Evolutionary conservation across 2,888 invertebrate species (phyloP), one percentile per base, ranked within the genome.

Genomic region (Andricus quercusramuli): DNA sequence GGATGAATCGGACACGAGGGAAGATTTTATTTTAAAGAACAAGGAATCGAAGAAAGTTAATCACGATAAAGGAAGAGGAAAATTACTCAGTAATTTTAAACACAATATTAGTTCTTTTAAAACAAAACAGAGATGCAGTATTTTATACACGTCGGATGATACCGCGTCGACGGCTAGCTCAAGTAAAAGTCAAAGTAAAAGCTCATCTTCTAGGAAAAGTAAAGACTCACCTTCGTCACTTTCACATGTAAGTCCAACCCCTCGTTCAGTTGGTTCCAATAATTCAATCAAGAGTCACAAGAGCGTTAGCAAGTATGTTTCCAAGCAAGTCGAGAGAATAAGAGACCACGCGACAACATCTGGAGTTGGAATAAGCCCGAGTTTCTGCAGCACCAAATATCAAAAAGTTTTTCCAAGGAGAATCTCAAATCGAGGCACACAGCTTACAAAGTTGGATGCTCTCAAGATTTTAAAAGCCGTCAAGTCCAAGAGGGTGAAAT

Each of bases 401-500:
- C 74, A 74, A 56, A 74, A 74, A 74, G 11, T 74, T 32, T 74
- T 74, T 6, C 74, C 74, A 11, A 56, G 74, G n/a, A 74, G 56
- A 74, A n/a, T 47, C 67, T 11, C 25, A 47, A 59, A 22, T 37
- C 67, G 37, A n/a, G 22, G 25, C 22, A n/a, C 41, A 81, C 67
- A 77, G 44, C 56, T 87, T n/a, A 85, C 86, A 17, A 85, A 79
- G n/a, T 81, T 79, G 70, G 88, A 90, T 44, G 32, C 84, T 13
- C 76, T 81, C 15, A 84, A 85, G 65, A 90, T 90, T 67, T 74
- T 89, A 1, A 84, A 83, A 37, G 83, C 83, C 15, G 85, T 89
- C 41, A 85, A 85, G 20, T 84, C 85, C 0, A 85, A 84, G 9
- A 78, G 78, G 41, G 29, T 83, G 9, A 79, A 85, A 1, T 86